Evolutionary conservation across 2,888 invertebrate species (phyloP), one percentile per base, ranked within the genome.

Genomic region (Nowickia ferox): DNA sequence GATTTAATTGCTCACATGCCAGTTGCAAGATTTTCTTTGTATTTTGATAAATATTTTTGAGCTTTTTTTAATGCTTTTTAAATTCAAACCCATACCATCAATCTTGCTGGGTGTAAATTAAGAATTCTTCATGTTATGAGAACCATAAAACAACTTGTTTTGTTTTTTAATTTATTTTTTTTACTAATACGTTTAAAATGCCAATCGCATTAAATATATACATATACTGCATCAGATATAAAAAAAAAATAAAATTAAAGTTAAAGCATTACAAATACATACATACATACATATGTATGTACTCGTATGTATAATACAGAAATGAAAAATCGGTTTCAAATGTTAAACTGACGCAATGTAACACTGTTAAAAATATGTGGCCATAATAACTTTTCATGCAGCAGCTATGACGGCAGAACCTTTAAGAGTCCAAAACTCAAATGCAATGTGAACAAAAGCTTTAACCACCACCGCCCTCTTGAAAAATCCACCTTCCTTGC

Each of bases 1-100:
- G 68, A 69, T 71, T 86, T 86, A 86, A 82, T 86, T 82, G 82
- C 75, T 86, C 82, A 86, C 65, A 82, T 82, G 78, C 71, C 78
- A 82, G 38, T 71, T 55, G 48, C 13, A 57, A 30, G 30, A 51
- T 71, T 48, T 59, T 69, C 78, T 53, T 53, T 53, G 9, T 53
- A 59, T 40, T 46, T 48, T 38, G 9, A 9, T 40, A n/a, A 59
- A 30, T 19, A 22, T 61, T 74, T 48, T 30, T 53, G 40, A 42
- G 40, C n/a, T n/a, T 51, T 17, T 75, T 78, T 79, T 51, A 42
- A n/a, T 22, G 5, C 10, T 38, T 2, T 44, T 55, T 11, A 19
- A 79, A 71, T 19, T 46, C 44, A 46, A 42, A n/a, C 44, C n/a
- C 22, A 19, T 30, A 6, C 72, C 72, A 72, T 72, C 65, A 71